Percentiles rank a stretch among this genome's conserved stretches.
Evolutionary conservation across 1,140 invertebrate genomes (phyloP).

Genomic region (Drosophila nannoptera): DNA sequence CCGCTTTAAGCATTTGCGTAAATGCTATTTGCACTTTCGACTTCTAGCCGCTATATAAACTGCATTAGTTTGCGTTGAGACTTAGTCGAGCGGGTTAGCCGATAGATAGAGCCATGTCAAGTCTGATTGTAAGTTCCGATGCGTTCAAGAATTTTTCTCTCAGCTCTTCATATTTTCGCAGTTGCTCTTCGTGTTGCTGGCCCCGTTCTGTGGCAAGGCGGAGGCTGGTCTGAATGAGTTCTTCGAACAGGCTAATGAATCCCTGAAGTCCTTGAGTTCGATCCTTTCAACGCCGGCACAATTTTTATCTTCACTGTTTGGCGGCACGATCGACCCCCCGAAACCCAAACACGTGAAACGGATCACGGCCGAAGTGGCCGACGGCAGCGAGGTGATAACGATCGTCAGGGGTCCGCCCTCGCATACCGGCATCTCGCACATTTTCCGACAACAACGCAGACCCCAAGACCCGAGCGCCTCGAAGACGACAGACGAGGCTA

Average conservation of each 20-base stretch:
- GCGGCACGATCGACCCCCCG: too few species aligned
- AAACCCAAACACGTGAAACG: not conserved
- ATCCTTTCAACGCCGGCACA: conserved; percentile 1
- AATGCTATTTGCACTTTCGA: not conserved
- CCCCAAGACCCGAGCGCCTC: too few species aligned
- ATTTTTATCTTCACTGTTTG: too few species aligned
- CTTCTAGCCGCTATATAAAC: conserved; percentile 5
- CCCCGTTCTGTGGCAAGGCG: conserved; percentile 22
- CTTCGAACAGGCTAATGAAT: conserved; percentile 15
- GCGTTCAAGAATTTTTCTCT: not conserved
- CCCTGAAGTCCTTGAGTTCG: not conserved
- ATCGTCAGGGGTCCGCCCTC: conserved; percentile 27
- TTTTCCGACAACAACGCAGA: not conserved
- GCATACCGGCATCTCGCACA: not conserved
- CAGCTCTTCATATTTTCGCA: not conserved
- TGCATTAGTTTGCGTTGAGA: conserved; percentile 5
- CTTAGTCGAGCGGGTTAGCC: conserved; percentile 16
- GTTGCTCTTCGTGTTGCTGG: conserved; percentile 35
- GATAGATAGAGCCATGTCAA: conserved; percentile 1
- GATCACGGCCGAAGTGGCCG: conserved; percentile 14
- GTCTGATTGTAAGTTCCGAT: conserved; percentile 11
- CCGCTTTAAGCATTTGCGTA: conserved; percentile 4
- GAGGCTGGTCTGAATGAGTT: conserved; percentile 28
- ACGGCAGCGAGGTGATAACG: conserved; percentile 38
- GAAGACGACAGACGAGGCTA: too few species aligned